These are phyloP conservation scores for Lasioglossum malachurum DNA, from an alignment of 2,888 invertebrate genomes.

Conservation along the genomic window DNA sequence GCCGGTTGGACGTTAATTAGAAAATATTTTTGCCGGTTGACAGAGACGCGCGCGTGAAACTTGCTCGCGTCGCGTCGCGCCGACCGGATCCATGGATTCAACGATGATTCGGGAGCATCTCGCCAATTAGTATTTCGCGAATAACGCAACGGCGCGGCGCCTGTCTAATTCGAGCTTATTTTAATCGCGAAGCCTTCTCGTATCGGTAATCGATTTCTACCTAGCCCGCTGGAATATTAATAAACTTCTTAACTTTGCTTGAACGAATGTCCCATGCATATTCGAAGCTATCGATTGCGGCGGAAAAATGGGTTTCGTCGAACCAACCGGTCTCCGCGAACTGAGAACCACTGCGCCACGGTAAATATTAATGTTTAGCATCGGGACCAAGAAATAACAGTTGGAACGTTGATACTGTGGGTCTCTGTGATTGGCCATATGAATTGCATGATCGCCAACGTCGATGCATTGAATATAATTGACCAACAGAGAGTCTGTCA, in stretches of 20 bases:
- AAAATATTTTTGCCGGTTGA: slow-evolving; percentile 2
- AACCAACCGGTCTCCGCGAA: neutral
- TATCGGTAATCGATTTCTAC: neutral
- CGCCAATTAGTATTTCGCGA: neutral
- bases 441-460: neutral
- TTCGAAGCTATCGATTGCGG: neutral
- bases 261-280: slow-evolving; percentile 4
- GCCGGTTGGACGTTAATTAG: slow-evolving; percentile 13
- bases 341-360: neutral
- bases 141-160: neutral
- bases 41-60: slow-evolving; percentile 7
- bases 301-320: neutral
- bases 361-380: slow-evolving; percentile 2
- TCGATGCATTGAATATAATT: neutral
- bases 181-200: neutral
- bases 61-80: neutral
- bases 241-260: neutral
- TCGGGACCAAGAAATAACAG: neutral
- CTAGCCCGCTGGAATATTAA: neutral
- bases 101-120: neutral
- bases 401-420: neutral
- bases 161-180: neutral
- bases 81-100: neutral
- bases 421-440: neutral
- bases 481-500: neutral